A percentile compares a stretch with the other conserved stretches of the same genome.
Conservation (phyloP, 1,140 invertebrate species). For the Octopus sinensis region DNA sequence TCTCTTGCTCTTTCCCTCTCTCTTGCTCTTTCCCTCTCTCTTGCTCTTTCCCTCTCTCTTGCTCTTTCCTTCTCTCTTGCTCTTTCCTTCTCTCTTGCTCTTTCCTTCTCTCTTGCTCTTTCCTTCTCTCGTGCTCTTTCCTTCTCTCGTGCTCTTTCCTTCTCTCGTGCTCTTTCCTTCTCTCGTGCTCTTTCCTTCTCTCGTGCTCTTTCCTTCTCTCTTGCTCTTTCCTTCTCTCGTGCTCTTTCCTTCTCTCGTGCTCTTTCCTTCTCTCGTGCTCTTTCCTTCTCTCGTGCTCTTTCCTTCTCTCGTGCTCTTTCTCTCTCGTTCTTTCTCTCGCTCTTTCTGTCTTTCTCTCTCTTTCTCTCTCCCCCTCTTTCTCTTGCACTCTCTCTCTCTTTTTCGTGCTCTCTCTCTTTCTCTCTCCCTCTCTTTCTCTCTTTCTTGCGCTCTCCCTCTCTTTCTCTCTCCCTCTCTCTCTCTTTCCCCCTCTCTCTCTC, state of each 20-base stretch:
- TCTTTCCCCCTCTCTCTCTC: too few species aligned
- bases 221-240: not conserved
- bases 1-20: not conserved
- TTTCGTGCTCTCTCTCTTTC: too few species aligned
- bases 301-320: not conserved
- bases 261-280: not conserved
- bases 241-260: not conserved
- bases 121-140: too few species aligned
- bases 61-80: too few species aligned
- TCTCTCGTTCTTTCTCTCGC: too few species aligned
- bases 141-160: too few species aligned
- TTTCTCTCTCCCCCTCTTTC: not conserved
- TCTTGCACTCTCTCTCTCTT: too few species aligned
- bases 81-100: too few species aligned
- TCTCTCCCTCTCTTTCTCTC: not conserved
- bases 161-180: too few species aligned
- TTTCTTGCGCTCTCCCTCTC: not conserved
- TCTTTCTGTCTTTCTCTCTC: too few species aligned
- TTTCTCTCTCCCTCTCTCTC: not conserved
- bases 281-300: not conserved
- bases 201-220: not conserved
- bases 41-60: not conserved
- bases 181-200: not conserved
- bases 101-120: too few species aligned
- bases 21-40: not conserved